These are phyloP conservation scores for Xylota sylvarum DNA, from an alignment of 2,888 invertebrate species.

Conservation along the genomic window DNA sequence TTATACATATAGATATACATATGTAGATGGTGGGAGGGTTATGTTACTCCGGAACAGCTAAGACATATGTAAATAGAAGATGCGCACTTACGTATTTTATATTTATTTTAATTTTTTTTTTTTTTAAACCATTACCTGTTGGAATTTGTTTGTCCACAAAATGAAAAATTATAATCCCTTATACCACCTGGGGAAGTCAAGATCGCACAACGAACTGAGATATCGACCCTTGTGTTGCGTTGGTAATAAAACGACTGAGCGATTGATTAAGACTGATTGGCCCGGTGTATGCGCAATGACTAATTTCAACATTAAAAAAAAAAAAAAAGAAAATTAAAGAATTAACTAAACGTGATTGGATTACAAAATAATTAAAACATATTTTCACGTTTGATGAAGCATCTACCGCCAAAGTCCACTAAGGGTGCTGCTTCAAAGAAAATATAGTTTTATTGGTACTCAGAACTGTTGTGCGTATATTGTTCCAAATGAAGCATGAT, in stretches of 20 bases:
- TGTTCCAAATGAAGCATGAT: not conserved
- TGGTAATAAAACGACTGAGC: slow-evolving; percentile 12
- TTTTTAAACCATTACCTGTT: slow-evolving; percentile 1
- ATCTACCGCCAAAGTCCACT: not conserved
- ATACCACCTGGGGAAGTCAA: not conserved
- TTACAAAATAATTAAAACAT: slow-evolving; percentile 1
- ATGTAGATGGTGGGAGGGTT: not conserved
- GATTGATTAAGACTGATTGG: slow-evolving; percentile 22
- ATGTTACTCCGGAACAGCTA: slow-evolving; percentile 10
- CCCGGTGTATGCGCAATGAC: slow-evolving; percentile 7
- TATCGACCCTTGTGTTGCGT: slow-evolving; percentile 18
- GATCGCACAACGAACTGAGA: slow-evolving; percentile 3
- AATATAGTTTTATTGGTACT: not conserved
- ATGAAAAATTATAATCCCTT: not conserved
- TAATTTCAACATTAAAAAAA: slow-evolving; percentile 17
- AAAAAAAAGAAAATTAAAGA: not conserved
- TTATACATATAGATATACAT: not conserved
- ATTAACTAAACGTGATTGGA: not conserved
- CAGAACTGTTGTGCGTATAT: slow-evolving; percentile 1
- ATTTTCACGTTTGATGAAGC: not conserved
- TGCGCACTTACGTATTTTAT: not conserved
- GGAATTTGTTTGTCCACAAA: slow-evolving; percentile 28
- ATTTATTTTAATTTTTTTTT: not conserved
- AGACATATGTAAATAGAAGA: not conserved
- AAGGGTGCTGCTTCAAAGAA: not conserved